Evolutionary conservation across 1,140 invertebrate species (phyloP).

Genomic region (Orius laevigatus): DNA sequence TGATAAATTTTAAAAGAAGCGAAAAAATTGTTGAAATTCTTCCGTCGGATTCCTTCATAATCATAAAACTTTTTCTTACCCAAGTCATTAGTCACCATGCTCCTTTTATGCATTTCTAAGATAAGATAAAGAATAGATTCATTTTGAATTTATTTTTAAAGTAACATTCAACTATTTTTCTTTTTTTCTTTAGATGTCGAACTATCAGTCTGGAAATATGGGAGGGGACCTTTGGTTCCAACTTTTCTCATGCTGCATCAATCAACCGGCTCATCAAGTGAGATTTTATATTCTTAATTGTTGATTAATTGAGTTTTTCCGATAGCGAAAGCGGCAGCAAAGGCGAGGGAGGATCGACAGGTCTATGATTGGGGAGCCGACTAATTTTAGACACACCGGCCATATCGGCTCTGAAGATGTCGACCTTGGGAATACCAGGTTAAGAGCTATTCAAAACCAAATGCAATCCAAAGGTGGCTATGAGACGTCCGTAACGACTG

Average conservation of each 20-base stretch:
- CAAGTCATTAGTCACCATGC: too few relatives aligned
- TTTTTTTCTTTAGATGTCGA: too few relatives aligned
- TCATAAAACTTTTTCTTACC: too few relatives aligned
- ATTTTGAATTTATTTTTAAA: too few relatives aligned
- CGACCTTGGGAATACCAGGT: constrained; percentile 50
- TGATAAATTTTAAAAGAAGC: too few relatives aligned
- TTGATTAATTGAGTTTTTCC: constrained; percentile 1
- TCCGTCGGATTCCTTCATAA: too few relatives aligned
- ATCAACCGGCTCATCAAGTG: constrained; percentile 44
- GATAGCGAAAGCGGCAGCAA: constrained; percentile 33
- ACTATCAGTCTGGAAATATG: too few relatives aligned
- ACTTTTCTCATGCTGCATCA: constrained; percentile 70
- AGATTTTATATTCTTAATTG: constrained; percentile 22
- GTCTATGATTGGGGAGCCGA: constrained; percentile 82
- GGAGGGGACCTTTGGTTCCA: constrained; percentile 61
- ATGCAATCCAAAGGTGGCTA: constrained; percentile 81
- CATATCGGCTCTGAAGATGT: constrained; percentile 79
- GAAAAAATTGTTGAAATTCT: too few relatives aligned
- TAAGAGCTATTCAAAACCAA: constrained; percentile 62
- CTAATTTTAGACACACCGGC: constrained; percentile 83
- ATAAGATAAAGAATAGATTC: too few relatives aligned
- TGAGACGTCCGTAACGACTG: constrained; percentile 32
- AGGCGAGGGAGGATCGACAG: constrained; percentile 64
- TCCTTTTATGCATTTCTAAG: too few relatives aligned
- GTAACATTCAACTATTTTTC: too few relatives aligned